Evolutionary conservation across 2,113 vertebrate species (phyloP), one percentile per base, ranked within the genome.

Genomic region (Motacilla tschutschensis): DNA sequence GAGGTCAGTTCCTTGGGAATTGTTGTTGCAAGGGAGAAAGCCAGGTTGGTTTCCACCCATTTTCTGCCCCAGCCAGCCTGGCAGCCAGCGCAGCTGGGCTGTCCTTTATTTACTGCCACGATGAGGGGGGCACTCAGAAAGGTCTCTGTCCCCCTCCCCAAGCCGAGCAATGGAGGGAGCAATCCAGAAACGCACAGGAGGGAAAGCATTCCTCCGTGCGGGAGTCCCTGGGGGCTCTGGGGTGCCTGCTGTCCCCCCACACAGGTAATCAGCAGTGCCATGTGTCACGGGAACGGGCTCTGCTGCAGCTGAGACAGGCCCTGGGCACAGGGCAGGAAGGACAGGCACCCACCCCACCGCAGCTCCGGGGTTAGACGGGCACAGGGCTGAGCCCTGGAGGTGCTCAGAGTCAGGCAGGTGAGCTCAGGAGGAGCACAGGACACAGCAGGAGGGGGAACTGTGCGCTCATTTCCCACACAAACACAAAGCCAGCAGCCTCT

Each of bases 311-410:
- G 6, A 2, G 36, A 7, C 36, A 3, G 0, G 3, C 0, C 67
- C 3, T 0, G 33, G 59, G 78, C 5, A 5, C 54, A 0, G 36
- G 4, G 47, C 36, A 9, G 15, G 71, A 44, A 9, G 13, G 75
- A 18, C 54, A 18, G 24, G 43, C 36, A 8, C 4, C 1, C 3
- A 2, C 1, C 13, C 59, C 2, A 2, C 36, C 13, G 3, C 29
- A 14, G 2, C 44, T 38, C 47, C 72, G 9, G 25, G 25, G 26
- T 10, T 50, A 17, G 5, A 15, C 9, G 7, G 17, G 8, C 10
- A 1, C 6, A 0, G 0, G 6, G 5, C n/a, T 9, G 14, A 2
- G 6, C 6, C 2, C 51, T 28, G 43, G 3, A 0, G 5, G 8
- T 3, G 7, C 14, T 25, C 31, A 1, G 12, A 4, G 44, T 2